A percentile compares a stretch with the other conserved stretches of the same genome.
phyloP scores from a whole-genome alignment of 2,797 vertebrate genomes.

The Enteromius unitaeniatus region DNA sequence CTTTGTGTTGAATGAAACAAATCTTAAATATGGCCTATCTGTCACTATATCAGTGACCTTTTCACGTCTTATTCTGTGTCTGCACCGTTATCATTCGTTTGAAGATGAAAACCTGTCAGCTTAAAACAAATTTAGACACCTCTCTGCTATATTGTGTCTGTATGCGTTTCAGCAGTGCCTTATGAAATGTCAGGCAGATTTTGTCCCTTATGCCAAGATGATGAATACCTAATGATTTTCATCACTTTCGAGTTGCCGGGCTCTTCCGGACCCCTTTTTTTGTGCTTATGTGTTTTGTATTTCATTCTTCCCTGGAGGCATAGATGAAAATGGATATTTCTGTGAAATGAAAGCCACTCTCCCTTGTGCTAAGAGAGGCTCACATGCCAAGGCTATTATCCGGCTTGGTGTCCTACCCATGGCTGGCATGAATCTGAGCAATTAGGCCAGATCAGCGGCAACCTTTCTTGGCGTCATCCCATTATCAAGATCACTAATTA shows the following conservation, averaged over 20 bases:
- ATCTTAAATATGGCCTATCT: conserved; percentile 8
- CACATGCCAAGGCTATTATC: conserved; percentile 76
- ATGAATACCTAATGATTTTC: conserved; percentile 60
- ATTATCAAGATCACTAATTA: conserved; percentile 86
- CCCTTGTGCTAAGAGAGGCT: conserved; percentile 52
- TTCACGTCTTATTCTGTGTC: conserved; percentile 22
- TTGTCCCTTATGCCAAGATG: conserved; percentile 50
- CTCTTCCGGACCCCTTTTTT: conserved; percentile 43
- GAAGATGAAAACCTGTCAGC: conserved; percentile 38
- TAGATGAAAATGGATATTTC: conserved; percentile 59
- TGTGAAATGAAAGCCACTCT: conserved; percentile 54
- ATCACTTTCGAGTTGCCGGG: conserved; percentile 53
- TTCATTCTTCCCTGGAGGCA: conserved; percentile 58
- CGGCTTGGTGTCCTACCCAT: conserved; percentile 70
- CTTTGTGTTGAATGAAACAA: conserved; percentile 31
- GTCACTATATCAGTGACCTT: conserved; percentile 29
- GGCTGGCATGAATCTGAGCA: conserved; percentile 78
- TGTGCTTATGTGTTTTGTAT: conserved; percentile 56
- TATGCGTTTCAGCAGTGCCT: conserved; percentile 48
- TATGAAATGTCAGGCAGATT: conserved; percentile 60
- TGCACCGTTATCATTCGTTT: conserved; percentile 4
- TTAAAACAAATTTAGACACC: conserved; percentile 29
- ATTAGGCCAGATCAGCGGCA: conserved; percentile 82
- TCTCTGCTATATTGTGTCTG: conserved; percentile 46
- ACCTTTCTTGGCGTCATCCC: conserved; percentile 78